phyloP scores from a whole-genome alignment of 2,113 vertebrate genomes.

The Proterorhinus semilunaris region DNA sequence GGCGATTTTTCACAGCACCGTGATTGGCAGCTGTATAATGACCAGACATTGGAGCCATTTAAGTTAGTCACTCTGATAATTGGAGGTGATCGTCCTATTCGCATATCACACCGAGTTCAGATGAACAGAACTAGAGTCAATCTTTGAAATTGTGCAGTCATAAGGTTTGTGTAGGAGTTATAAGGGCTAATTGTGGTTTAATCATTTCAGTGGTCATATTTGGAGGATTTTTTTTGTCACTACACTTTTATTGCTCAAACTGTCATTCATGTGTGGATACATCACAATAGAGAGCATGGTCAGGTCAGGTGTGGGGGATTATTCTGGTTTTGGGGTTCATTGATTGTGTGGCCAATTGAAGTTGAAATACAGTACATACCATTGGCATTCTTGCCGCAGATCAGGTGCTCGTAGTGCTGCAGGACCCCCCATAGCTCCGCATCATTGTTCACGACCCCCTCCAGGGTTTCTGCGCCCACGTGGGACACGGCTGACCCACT shows the following conservation, averaged over 20 bases:
- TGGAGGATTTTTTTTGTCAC: too few species aligned
- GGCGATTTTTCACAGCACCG: neutral
- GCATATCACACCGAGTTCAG: too few species aligned
- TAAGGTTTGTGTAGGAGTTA: too few species aligned
- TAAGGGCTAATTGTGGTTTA: too few species aligned
- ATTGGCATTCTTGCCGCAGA: constrained; percentile 96
- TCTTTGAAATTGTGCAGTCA: too few species aligned
- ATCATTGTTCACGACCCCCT: constrained; percentile 93
- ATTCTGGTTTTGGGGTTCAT: too few species aligned
- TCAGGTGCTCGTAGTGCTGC: constrained; percentile 94
- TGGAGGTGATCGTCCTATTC: neutral
- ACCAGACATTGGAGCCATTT: neutral
- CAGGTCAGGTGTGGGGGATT: too few species aligned
- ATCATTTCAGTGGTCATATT: too few species aligned
- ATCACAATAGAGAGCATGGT: too few species aligned
- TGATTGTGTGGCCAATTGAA: neutral
- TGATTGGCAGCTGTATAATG: neutral
- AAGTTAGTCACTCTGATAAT: neutral
- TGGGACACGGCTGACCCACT: constrained; percentile 61
- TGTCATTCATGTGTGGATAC: too few species aligned
- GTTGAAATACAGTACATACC: constrained; percentile 76
- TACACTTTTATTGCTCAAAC: too few species aligned
- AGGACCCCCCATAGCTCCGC: constrained; percentile 96
- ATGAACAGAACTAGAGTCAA: too few species aligned
- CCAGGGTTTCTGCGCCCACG: constrained; percentile 83